Evolutionary conservation across 2,888 invertebrate species (phyloP), one percentile per base, ranked within the genome.

Genomic region (Leptinotarsa tumamoca): DNA sequence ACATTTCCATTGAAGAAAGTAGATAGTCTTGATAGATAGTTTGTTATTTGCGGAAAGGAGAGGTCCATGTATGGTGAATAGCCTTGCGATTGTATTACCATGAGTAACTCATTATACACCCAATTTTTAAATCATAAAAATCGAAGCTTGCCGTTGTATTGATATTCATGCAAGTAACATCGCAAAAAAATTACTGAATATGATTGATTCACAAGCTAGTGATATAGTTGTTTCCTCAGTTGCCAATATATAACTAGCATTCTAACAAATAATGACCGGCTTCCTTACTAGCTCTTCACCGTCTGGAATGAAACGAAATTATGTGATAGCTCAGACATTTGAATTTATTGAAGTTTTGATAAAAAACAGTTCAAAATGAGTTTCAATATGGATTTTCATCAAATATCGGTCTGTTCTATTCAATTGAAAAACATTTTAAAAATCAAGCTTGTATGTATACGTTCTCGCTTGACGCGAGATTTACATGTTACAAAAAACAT

Each of bases 31-130:
- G 18, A 18, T 18, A 18, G 18, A 18, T 18, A 18, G 58, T 23
- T 21, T 58, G 21, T 58, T 58, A 58, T 58, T 27, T 58, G 58
- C 23, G 15, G 23, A 58, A 23, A 58, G 23, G 21, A 58, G 58
- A 58, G 58, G 58, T 58, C 58, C 21, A 58, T 58, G 58, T 58
- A 58, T 58, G 23, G 14, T 58, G 58, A 58, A 58, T 58, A 58
- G 23, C 58, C 23, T 23, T 21, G 58, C 13, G 21, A 58, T 58
- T 58, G 4, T 27, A 23, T 13, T 58, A 58, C 23, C 23, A 58
- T 58, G 21, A 58, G 58, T 43, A 43, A 43, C 7, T 58, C 15
- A 58, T 58, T 58, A 58, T n/a, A 52, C 15, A 52, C 5, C 13
- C 3, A 58, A 17, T 27, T 14, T 23, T 23, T 13, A 15, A 23